Conservation (phyloP, 2,113 vertebrate species). For the Tyrannus savana region DNA sequence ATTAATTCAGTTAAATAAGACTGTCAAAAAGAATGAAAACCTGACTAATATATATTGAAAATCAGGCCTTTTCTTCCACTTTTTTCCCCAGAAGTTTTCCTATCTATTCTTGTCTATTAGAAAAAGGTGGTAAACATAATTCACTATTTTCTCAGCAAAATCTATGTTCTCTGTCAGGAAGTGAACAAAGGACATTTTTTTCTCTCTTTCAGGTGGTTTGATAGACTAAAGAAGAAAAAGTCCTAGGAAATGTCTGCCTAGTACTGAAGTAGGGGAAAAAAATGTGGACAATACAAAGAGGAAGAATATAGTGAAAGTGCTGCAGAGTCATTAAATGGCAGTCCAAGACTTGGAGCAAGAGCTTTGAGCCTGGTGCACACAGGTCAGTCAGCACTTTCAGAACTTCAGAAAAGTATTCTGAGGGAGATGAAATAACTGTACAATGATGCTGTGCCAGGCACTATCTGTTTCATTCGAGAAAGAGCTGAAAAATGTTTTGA, state of each 20-base stretch:
- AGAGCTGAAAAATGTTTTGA: constrained; percentile 9
- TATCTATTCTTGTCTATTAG: not conserved
- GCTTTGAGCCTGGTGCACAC: not conserved
- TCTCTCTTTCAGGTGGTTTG: not conserved
- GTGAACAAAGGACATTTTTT: not conserved
- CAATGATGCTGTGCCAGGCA: not conserved
- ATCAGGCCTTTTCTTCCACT: not conserved
- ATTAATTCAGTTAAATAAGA: constrained; percentile 7
- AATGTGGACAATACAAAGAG: not conserved
- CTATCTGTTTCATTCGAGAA: not conserved
- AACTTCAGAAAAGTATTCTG: not conserved
- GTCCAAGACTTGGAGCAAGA: not conserved
- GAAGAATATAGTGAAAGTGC: not conserved
- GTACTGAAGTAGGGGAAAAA: not conserved
- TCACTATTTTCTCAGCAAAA: not conserved
- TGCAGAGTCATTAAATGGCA: not conserved
- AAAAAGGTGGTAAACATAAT: not conserved
- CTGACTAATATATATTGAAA: not conserved
- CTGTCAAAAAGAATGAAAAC: not conserved
- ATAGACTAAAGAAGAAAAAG: not conserved
- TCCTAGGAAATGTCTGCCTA: not conserved
- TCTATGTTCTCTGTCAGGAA: not conserved
- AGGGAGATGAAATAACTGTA: not conserved
- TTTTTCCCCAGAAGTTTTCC: not conserved
- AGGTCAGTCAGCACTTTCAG: constrained; percentile 6